Percentiles rank a stretch among this genome's conserved stretches.
These are phyloP conservation scores for Meandrina meandrites DNA, from an alignment of 92 coral and sea anemone species.

Conservation along the genomic window DNA sequence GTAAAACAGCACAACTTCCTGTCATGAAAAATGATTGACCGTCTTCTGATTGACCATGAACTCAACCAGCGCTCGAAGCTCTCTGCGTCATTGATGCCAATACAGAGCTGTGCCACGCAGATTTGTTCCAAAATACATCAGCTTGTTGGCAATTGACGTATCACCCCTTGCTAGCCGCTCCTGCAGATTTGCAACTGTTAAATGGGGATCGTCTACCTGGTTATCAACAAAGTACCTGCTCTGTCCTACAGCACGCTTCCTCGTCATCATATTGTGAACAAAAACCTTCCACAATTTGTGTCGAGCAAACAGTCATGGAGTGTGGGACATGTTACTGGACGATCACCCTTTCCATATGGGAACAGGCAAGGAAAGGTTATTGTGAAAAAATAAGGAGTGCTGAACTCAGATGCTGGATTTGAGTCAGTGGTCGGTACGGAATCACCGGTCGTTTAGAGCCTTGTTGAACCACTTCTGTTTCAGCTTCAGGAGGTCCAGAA, in stretches of 20 bases:
- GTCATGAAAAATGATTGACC: slow-evolving; percentile 65
- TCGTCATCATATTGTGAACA: slow-evolving; percentile 47
- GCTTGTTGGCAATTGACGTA: slow-evolving; percentile 38
- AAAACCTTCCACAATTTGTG: slow-evolving; percentile 43
- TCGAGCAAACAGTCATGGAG: no score
- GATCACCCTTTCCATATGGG: no score
- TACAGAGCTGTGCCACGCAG: slow-evolving; percentile 47
- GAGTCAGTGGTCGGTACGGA: no score
- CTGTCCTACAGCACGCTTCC: slow-evolving; percentile 25
- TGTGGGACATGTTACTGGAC: no score
- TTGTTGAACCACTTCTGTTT: no score
- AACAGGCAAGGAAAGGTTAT: no score
- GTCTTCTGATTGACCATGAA: slow-evolving; percentile 53
- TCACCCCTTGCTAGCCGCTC: no score
- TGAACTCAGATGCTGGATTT: no score
- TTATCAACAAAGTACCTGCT: slow-evolving; percentile 40
- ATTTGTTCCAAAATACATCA: slow-evolving; percentile 26
- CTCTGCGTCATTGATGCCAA: slow-evolving; percentile 57
- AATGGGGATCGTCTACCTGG: slow-evolving; percentile 45
- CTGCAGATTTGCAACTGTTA: no score
- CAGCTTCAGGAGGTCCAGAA: no score
- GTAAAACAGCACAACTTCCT: slow-evolving; percentile 45
- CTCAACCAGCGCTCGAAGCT: slow-evolving; percentile 56
- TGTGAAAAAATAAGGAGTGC: no score
- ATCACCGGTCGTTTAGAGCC: no score